Percentiles rank a stretch among this genome's conserved stretches.
phyloP scores from a whole-genome alignment of 92 coral and sea anemone genomes.

The Bergia puertoricense region DNA sequence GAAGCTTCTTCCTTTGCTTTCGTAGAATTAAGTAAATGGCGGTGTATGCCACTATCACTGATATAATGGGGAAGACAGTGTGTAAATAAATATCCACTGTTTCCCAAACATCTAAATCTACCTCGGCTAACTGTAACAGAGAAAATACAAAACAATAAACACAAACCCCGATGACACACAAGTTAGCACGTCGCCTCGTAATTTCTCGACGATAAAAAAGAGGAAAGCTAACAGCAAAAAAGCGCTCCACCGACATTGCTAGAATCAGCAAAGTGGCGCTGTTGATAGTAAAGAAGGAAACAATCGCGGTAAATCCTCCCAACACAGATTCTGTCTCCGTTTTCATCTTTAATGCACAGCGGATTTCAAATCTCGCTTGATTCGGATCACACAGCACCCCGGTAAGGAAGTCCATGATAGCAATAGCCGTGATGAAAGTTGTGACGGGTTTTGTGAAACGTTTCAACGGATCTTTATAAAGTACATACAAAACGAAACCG shows the following conservation, averaged over 20 bases:
- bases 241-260: too few species aligned
- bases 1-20: background rate
- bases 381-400: background rate
- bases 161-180: background rate
- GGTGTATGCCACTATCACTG: background rate
- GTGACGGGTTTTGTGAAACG: constrained; percentile 1
- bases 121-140: too few species aligned
- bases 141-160: background rate
- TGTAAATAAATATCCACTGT: background rate
- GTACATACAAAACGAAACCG: background rate
- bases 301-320: background rate
- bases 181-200: background rate
- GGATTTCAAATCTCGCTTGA: background rate
- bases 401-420: background rate
- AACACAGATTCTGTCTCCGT: background rate
- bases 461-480: background rate
- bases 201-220: too few species aligned
- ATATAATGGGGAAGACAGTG: background rate
- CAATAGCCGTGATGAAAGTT: background rate
- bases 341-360: background rate
- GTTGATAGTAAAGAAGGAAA: background rate
- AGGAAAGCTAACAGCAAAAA: too few species aligned
- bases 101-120: background rate
- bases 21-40: background rate
- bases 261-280: background rate